A percentile compares a stretch with the other conserved stretches of the same genome.
Conservation (phyloP, 2,888 invertebrate genomes). For the Mythimna ferrago region DNA sequence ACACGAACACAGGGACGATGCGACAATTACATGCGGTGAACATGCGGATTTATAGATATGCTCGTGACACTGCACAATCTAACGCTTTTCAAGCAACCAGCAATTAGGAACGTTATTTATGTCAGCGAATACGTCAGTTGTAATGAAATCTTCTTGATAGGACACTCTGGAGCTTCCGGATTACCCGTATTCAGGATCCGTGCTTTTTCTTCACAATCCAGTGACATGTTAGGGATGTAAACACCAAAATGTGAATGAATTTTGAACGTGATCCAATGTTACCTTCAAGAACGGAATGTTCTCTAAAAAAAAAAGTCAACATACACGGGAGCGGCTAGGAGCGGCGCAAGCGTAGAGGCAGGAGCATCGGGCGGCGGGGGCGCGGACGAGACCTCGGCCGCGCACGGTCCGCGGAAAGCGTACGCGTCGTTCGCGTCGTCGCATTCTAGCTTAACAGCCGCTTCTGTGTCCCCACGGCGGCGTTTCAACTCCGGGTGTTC, state of each 20-base stretch:
- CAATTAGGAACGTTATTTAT: conserved; percentile 16
- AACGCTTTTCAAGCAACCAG: conserved; percentile 37
- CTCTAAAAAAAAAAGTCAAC: conserved; percentile 65
- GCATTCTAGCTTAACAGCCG: conserved; percentile 93
- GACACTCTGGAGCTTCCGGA: conserved; percentile 65
- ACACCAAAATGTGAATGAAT: conserved; percentile 44
- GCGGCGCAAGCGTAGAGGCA: conserved; percentile 67
- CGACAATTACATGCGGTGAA: conserved; percentile 74
- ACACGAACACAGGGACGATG: conserved; percentile 51
- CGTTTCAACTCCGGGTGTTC: conserved; percentile 87
- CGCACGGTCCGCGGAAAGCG: conserved; percentile 91
- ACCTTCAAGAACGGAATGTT: conserved; percentile 48
- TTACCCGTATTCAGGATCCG: conserved; percentile 43
- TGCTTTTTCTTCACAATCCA: conserved; percentile 27
- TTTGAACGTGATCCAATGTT: conserved; percentile 50
- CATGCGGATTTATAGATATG: conserved; percentile 68
- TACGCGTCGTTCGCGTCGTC: conserved; percentile 93
- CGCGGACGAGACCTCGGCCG: conserved; percentile 71
- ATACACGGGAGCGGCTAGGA: conserved; percentile 73
- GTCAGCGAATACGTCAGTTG: conserved; percentile 11
- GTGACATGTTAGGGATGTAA: conserved; percentile 37
- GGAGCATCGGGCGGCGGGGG: conserved; percentile 60
- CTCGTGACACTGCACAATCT: conserved; percentile 62
- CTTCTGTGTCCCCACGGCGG: conserved; percentile 91
- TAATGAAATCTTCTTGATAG: conserved; percentile 37